phyloP scores from a whole-genome alignment of 2,797 vertebrate genomes.

The Dendrocincla tyrannina region DNA sequence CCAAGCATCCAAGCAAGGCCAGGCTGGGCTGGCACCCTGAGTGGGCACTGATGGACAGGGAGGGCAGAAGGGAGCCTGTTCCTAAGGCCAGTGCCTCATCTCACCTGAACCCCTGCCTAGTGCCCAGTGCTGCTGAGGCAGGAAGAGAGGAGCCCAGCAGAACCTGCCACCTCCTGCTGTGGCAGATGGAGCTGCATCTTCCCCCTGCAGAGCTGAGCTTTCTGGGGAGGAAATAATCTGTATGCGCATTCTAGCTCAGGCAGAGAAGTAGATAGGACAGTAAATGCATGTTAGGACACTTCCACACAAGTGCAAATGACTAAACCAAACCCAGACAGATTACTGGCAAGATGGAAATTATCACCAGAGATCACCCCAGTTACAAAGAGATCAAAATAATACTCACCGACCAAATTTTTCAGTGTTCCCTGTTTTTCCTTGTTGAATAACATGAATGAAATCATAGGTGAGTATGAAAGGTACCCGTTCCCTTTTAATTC shows the following conservation, averaged over 20 bases:
- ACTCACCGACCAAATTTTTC: constrained; percentile 95
- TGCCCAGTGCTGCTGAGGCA: not conserved
- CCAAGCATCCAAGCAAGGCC: not conserved
- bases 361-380: not conserved
- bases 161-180: not conserved
- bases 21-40: not conserved
- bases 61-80: not conserved
- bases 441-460: constrained; percentile 99
- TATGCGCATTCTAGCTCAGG: not conserved
- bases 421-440: constrained; percentile 96
- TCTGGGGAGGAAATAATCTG: not conserved
- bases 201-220: not conserved
- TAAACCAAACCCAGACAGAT: not conserved
- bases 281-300: not conserved
- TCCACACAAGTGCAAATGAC: not conserved
- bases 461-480: constrained; percentile 99
- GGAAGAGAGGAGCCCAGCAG: not conserved
- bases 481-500: constrained; percentile 97
- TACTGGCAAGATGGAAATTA: not conserved
- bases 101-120: not conserved
- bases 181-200: not conserved
- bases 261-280: not conserved
- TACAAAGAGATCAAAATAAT: not conserved
- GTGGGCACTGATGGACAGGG: not conserved
- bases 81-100: not conserved